Base-by-base conservation (phyloP, 2,797 vertebrate species). In the Oreochromis mossambicus region DNA sequence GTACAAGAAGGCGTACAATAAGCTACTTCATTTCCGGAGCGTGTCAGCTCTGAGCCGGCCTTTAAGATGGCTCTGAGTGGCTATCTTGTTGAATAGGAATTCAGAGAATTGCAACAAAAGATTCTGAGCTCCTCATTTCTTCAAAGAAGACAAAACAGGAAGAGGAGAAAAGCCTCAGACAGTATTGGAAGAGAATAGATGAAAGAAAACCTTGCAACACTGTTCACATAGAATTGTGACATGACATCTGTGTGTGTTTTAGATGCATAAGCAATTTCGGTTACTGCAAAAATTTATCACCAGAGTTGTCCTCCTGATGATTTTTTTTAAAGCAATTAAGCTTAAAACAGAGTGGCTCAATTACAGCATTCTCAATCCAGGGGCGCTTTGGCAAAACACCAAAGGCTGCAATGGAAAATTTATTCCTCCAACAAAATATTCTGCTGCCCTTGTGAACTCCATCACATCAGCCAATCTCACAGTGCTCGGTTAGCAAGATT, bases 341-440 rank as follows among this genome's bases (percentile, higher is more conserved):
- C 43, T 52, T 79, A 34, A 66, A 86, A 84, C 70, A 54, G 14
- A 80, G 14, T 66, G 51, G n/a, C 34, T 56, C 26, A 46, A 76
- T 85, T 73, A 41, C 15, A 51, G 55, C 19, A 54, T 80, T 77
- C 21, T 70, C 76, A 86, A 55, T 82, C 21, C 80, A 80, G 81
- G 61, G 48, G n/a, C 29, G n/a, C 73, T 11, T 70, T 86, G 82
- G 88, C 78, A 70, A 46, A 34, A 58, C 43, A 83, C 85, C 87
- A 87, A 78, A 78, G 24, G 55, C 75, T 43, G n/a, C 58, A 80
- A 86, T 83, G 81, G 82, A 66, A 87, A 87, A 89, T 92, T 81
- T 89, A 92, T 89, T 86, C 83, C 78, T 85, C 66, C 66, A 83
- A 70, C 86, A 78, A 87, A 84, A 87, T 83, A 83, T 87, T 38